Base-by-base conservation (phyloP, 2,113 vertebrate genomes). In the Thymallus thymallus region DNA sequence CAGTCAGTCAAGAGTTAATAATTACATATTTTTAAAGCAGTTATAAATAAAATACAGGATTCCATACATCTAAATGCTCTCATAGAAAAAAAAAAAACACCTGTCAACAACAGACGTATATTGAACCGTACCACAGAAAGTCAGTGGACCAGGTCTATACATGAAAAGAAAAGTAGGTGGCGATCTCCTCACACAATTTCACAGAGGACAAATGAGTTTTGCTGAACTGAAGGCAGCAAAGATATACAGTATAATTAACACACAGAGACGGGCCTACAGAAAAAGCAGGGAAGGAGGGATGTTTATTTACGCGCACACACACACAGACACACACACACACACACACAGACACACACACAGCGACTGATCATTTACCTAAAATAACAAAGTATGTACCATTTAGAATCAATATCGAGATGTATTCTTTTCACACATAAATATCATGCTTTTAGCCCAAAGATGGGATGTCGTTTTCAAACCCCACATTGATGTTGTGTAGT, bases 21-120 rank as follows among this genome's bases (percentile, higher is more conserved):
- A 85, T 85, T 88, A 90, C 83, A 88, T 85, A 79, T 87, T 87
- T 87, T 88, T 74, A 78, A 82, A 77, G 81, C 85, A 83, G 76
- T 80, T 85, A 90, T 91, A 91, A 92, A 91, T 91, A 91, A 84
- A 77, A 67, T 46, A 89, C 78, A 77, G 82, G 76, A 85, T 77
- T 86, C 80, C 81, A 78, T 84, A 87, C 88, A 82, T 77, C 81
- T 88, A 85, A 82, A 76, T 76, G 83, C 80, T 85, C 80, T 77
- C 70, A 71, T 30, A 41, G 80, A 75, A n/a, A n/a, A n/a, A n/a
- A 87, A 85, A 88, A 80, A 72, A 68, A 67, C 80, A 58, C 73
- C 75, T 79, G 82, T 79, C 60, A 66, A 70, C 32, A 67, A 76
- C 72, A 79, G 61, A 26, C 3, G 24, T 26, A 29, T 2, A 64